Evolutionary conservation across 2,888 invertebrate genomes (phyloP).

Genomic region (Temnothorax rugatulus): DNA sequence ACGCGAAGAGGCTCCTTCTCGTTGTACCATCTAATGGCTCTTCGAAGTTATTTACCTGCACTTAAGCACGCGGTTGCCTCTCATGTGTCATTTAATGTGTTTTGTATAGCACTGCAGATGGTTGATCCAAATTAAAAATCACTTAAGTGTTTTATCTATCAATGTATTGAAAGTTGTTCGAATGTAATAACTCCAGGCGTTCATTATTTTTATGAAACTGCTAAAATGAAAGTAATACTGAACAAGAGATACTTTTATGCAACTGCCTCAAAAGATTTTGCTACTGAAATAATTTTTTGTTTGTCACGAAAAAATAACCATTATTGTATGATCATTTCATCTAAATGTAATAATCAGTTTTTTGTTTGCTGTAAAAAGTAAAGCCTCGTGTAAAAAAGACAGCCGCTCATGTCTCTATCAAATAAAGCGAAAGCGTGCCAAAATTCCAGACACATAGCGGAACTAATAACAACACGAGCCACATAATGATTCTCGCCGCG

Average conservation of each 20-base stretch:
- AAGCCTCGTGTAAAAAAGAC: conserved; percentile 30
- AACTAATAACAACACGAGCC: conserved; percentile 66
- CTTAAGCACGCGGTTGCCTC: conserved; percentile 14
- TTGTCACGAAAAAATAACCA: conserved; percentile 48
- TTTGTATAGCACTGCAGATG: conserved; percentile 22
- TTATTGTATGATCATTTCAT: conserved; percentile 40
- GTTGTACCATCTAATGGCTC: conserved; percentile 26
- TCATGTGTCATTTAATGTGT: conserved; percentile 5
- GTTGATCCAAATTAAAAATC: conserved; percentile 29
- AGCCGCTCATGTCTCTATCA: conserved; percentile 56
- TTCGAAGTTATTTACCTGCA: conserved; percentile 31
- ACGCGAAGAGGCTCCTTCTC: conserved; percentile 8
- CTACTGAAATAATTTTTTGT: not conserved
- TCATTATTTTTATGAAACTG: conserved; percentile 8
- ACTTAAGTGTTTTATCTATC: conserved; percentile 28
- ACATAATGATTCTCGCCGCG: conserved; percentile 62
- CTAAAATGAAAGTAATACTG: not conserved
- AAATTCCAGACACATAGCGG: conserved; percentile 46
- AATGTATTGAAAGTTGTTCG: conserved; percentile 19
- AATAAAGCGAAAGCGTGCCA: conserved; percentile 64
- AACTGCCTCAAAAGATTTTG: conserved; percentile 40
- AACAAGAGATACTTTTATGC: conserved; percentile 27
- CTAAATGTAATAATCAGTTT: conserved; percentile 1
- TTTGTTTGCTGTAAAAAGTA: conserved; percentile 66
- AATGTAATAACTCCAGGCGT: not conserved